Percentiles rank a stretch among this genome's conserved stretches.
Conservation (phyloP, 2,797 vertebrate genomes). For the Intellagama lesueurii region DNA sequence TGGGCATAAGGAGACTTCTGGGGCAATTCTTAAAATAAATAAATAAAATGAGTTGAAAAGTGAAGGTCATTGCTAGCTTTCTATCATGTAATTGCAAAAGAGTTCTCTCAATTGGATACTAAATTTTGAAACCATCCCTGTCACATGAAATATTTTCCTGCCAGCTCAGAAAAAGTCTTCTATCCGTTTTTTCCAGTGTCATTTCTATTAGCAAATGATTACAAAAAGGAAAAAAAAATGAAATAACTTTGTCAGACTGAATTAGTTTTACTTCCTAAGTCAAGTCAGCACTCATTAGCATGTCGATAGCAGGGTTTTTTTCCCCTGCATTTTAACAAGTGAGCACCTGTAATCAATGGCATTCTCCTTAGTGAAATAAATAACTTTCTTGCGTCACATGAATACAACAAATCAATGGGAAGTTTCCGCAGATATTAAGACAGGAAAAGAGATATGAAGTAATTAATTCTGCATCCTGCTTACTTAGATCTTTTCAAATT, state of each 20-base stretch:
- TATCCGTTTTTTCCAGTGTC: background rate
- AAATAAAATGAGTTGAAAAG: no score
- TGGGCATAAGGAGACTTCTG: no score
- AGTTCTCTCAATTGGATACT: background rate
- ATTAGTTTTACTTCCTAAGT: background rate
- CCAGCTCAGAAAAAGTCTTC: background rate
- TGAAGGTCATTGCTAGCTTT: background rate
- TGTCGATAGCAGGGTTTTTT: conserved; percentile 3
- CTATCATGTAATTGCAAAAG: background rate
- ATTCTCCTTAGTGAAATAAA: background rate
- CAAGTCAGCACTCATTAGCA: background rate
- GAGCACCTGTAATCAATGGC: background rate
- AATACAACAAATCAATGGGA: background rate
- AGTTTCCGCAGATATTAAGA: background rate
- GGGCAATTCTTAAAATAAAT: no score
- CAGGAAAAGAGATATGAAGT: background rate
- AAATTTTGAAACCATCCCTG: background rate
- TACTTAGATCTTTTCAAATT: background rate
- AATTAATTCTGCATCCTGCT: background rate
- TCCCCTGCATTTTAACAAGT: background rate
- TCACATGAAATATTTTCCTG: background rate
- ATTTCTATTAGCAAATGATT: background rate
- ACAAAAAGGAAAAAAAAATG: background rate
- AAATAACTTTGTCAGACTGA: background rate
- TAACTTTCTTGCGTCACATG: background rate